phyloP scores from a whole-genome alignment of 2,113 vertebrate species.

The Sminthopsis crassicaudata region DNA sequence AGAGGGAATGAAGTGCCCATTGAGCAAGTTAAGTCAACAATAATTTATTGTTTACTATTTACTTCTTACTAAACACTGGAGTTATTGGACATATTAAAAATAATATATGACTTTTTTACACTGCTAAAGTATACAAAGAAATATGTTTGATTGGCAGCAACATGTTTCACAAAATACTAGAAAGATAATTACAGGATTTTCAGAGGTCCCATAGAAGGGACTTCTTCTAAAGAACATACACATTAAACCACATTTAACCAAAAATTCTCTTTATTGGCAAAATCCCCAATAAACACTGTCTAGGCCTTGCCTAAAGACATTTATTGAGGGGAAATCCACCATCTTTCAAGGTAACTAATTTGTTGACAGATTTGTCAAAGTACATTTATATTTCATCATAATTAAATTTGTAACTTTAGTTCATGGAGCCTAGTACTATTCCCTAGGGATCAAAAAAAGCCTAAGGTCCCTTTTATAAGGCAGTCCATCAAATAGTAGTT shows the following conservation, averaged over 20 bases:
- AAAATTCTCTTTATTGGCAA: background rate
- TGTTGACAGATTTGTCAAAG: background rate
- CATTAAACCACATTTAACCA: background rate
- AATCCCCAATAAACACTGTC: background rate
- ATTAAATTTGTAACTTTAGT: background rate
- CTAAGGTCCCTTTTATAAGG: background rate
- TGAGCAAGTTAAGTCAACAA: background rate
- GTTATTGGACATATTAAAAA: background rate
- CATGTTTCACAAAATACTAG: constrained; percentile 28
- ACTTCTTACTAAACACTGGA: background rate
- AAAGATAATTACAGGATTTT: background rate
- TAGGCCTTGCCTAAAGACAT: background rate
- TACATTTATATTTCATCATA: background rate
- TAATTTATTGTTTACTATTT: background rate
- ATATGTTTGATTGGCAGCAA: constrained; percentile 42
- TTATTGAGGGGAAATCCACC: background rate
- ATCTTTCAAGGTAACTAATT: background rate
- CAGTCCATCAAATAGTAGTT: background rate
- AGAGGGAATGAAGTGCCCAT: constrained; percentile 59
- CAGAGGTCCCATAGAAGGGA: background rate
- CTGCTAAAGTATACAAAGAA: constrained; percentile 35
- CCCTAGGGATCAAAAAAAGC: background rate
- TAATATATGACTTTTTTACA: background rate
- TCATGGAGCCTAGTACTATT: background rate
- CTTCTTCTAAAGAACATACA: background rate